Evolutionary conservation across 1,140 invertebrate genomes (phyloP).

Genomic region (Neelides sp.): DNA sequence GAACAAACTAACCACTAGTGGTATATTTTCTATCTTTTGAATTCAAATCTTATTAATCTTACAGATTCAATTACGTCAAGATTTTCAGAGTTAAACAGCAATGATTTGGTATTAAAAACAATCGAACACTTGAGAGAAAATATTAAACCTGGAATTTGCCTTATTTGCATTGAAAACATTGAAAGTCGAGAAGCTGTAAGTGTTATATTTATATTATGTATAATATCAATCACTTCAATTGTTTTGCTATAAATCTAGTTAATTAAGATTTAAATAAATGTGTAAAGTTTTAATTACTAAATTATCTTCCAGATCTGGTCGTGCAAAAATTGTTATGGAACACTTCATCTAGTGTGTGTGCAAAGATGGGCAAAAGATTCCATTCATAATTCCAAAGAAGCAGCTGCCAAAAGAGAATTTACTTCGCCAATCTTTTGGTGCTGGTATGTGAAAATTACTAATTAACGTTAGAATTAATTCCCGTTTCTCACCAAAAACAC

Average conservation of each 20-base stretch:
- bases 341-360: constrained; percentile 78
- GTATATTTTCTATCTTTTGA: too few species aligned
- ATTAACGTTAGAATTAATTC: background rate
- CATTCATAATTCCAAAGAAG: constrained; percentile 52
- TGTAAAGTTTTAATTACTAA: constrained; percentile 15
- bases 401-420: constrained; percentile 37
- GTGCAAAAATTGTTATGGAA: constrained; percentile 61
- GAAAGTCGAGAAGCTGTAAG: constrained; percentile 63
- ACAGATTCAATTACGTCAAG: constrained; percentile 6
- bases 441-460: constrained; percentile 35
- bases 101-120: constrained; percentile 3
- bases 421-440: constrained; percentile 38
- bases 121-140: constrained; percentile 20
- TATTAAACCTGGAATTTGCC: constrained; percentile 53
- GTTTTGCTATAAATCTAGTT: constrained; percentile 2
- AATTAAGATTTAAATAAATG: background rate
- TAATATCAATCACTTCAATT: background rate
- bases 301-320: constrained; percentile 59
- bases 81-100: background rate
- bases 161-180: constrained; percentile 82
- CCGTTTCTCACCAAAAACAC: background rate
- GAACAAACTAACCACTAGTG: too few species aligned
- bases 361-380: constrained; percentile 86
- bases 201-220: constrained; percentile 17
- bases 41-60: constrained; percentile 3